phyloP scores from a whole-genome alignment of 2,888 invertebrate genomes.

The Helleia helle region DNA sequence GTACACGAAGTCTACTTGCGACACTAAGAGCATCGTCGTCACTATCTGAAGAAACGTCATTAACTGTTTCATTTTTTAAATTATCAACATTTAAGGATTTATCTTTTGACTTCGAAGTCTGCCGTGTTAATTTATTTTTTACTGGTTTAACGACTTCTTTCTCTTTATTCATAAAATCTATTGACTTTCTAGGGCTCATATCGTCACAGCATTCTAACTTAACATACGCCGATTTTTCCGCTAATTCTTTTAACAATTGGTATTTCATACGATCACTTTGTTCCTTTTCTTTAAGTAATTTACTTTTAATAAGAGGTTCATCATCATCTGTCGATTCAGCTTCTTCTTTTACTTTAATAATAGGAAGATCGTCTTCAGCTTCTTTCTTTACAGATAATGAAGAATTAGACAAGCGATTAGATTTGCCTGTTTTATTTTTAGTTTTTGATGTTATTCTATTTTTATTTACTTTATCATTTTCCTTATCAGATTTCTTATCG shows the following conservation, averaged over 20 bases:
- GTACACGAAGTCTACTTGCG: constrained; percentile 54
- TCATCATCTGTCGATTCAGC: constrained; percentile 59
- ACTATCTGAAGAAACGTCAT: constrained; percentile 48
- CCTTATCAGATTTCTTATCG: constrained; percentile 36
- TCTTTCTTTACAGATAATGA: constrained; percentile 30
- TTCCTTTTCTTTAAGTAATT: constrained; percentile 54
- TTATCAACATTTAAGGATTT: constrained; percentile 42
- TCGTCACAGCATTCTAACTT: constrained; percentile 66
- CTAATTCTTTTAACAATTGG: constrained; percentile 56
- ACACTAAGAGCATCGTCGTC: constrained; percentile 53
- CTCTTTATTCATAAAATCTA: constrained; percentile 42
- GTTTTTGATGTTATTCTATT: constrained; percentile 28
- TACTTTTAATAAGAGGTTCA: constrained; percentile 58
- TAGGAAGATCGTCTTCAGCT: constrained; percentile 30
- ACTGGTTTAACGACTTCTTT: constrained; percentile 38
- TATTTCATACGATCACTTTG: constrained; percentile 49
- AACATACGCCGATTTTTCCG: constrained; percentile 63
- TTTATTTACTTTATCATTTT: constrained; percentile 32
- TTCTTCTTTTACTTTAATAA: constrained; percentile 47
- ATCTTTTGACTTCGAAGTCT: constrained; percentile 35
- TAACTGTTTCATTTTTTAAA: constrained; percentile 46
- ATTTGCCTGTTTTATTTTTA: constrained; percentile 35
- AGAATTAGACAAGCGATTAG: constrained; percentile 1
- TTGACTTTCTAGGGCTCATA: constrained; percentile 52
- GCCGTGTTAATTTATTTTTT: constrained; percentile 41